These are phyloP conservation scores for Vulpes lagopus DNA, from an alignment of 2,113 vertebrate genomes.

Conservation along the genomic window DNA sequence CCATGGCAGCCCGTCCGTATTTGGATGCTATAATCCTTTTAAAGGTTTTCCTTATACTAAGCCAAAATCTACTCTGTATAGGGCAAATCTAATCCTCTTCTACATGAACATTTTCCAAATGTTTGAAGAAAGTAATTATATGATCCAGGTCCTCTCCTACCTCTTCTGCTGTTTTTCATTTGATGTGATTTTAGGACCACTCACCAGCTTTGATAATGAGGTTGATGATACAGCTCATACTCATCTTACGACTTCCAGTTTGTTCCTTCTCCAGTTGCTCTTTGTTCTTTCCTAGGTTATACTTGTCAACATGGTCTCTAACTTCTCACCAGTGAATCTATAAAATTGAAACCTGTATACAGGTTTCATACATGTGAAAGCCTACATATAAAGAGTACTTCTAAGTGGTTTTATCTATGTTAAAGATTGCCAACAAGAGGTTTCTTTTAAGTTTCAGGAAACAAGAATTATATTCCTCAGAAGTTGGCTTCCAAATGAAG, in stretches of 20 bases:
- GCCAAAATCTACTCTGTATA: neutral
- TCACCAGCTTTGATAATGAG: neutral
- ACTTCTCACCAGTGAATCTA: neutral
- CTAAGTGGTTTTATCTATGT: neutral
- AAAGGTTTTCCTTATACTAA: neutral
- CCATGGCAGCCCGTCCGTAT: neutral
- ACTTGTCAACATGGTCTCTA: neutral
- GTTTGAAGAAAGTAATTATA: neutral
- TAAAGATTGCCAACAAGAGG: neutral
- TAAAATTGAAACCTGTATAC: neutral
- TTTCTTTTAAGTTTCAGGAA: slow-evolving; percentile 23
- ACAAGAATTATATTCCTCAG: neutral
- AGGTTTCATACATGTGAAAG: neutral
- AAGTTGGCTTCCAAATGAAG: slow-evolving; percentile 39
- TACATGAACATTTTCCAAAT: neutral
- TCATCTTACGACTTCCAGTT: rapidly evolving
- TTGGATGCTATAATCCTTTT: neutral
- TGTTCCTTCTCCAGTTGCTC: neutral
- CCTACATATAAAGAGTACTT: neutral
- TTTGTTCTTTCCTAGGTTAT: neutral
- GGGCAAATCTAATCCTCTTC: neutral
- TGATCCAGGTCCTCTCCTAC: neutral
- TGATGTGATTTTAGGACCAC: neutral
- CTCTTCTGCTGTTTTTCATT: neutral
- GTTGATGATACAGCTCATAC: neutral